Conservation (phyloP, 2,113 vertebrate species). For the Hipposideros armiger region DNA sequence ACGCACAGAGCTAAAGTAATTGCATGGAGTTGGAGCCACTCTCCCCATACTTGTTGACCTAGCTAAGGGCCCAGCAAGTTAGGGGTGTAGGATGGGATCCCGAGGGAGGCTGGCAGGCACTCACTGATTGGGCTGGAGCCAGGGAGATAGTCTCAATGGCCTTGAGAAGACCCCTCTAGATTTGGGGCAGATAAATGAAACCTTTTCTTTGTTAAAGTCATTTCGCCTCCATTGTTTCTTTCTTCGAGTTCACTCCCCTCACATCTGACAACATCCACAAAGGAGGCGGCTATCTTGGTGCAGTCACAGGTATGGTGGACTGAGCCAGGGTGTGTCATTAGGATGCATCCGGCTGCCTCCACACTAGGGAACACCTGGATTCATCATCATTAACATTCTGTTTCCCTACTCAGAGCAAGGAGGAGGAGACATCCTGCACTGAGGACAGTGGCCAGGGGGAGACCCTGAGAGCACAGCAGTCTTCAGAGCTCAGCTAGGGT, state of each 20-base stretch:
- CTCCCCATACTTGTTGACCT: background rate
- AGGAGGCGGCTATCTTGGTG: background rate
- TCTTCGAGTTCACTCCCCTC: background rate
- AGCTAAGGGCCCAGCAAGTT: background rate
- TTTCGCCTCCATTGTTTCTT: background rate
- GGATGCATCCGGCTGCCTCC: slow-evolving; percentile 54
- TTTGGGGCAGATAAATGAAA: slow-evolving; percentile 36
- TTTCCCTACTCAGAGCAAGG: slow-evolving; percentile 45
- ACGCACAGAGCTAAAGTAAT: slow-evolving; percentile 47
- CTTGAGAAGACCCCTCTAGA: background rate
- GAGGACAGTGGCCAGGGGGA: background rate
- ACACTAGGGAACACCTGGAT: slow-evolving; percentile 9
- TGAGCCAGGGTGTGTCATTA: background rate
- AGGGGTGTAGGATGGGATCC: background rate
- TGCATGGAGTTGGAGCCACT: background rate
- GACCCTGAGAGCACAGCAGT: background rate
- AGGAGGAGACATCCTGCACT: background rate
- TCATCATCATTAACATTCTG: slow-evolving; percentile 62
- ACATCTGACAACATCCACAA: background rate
- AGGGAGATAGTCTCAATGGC: background rate
- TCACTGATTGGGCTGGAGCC: background rate
- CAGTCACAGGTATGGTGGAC: background rate
- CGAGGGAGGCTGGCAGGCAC: background rate
- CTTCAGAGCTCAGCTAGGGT: background rate
- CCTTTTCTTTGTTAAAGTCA: background rate